Evolutionary conservation across 2,113 vertebrate genomes (phyloP), one percentile per base, ranked within the genome.

Genomic region (Ictidomys tridecemlineatus): DNA sequence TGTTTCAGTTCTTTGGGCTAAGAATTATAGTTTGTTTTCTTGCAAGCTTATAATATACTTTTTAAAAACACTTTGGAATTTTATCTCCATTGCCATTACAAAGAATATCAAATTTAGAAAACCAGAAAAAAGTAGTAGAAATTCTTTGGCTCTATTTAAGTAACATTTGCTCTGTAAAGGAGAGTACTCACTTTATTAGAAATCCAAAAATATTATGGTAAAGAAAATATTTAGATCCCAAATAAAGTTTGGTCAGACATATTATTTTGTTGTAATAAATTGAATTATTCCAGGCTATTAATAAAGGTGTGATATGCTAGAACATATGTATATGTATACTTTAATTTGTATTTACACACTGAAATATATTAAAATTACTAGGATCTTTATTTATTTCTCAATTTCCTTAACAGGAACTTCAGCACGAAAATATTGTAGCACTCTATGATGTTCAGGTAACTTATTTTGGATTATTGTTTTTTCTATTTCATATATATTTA

Each of bases 391-490:
- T 96, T 82, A 94, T 91, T 92, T 97, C 51, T 74, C 96, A 76
- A 86, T 98, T 98, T 98, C 30, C 98, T 97, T 98, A 97, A 94
- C 97, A 99, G 99, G 99, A 99, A 98, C 99, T 99, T 98, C 99
- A 99, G 97, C 99, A 99, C 98, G 99, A 99, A 98, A 99, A 99
- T 98, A 99, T 99, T 84, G 99, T 99, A 95, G 99, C 99, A 45
- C 99, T 99, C 97, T 99, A 99, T 92, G 99, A 99, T 98, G 99
- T 99, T 94, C 99, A 99, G 99, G 99, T 99, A 99, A 95, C 97
- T 93, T 70, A 79, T 0, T 97, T 89, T 96, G 48, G 92, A 63
- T 85, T 74, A 39, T 65, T 39, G 74, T 93, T 39, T 83, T 93
- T 73, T 34, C 58, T 89, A 0, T 97, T 88, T 97, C 17, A 24